Conservation (phyloP, 2,113 vertebrate genomes). For the Rhizomys pruinosus region DNA sequence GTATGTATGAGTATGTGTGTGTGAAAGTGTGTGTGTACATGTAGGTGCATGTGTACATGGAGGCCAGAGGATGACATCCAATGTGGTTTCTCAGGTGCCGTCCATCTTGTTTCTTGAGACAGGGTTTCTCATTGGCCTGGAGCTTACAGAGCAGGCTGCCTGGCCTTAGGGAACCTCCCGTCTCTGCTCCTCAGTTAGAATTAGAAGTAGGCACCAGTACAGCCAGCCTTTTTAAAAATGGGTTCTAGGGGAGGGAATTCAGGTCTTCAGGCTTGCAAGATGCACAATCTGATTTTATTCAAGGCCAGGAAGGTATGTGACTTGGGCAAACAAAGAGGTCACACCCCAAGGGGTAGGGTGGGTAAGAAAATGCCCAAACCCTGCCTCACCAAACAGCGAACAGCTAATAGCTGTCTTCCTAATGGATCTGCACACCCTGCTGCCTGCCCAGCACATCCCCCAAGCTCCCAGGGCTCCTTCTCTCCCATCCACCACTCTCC, state of each 20-base stretch:
- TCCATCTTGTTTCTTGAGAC: background rate
- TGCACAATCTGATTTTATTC: background rate
- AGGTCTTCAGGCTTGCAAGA: background rate
- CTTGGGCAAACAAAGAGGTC: conserved; percentile 31
- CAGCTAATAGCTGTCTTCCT: background rate
- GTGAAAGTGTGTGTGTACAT: no score
- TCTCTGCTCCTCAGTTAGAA: background rate
- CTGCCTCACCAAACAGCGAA: conserved; percentile 63
- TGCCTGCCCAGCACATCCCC: background rate
- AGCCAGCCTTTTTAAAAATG: background rate
- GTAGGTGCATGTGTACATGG: background rate
- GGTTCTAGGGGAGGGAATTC: background rate
- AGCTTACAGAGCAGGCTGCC: background rate
- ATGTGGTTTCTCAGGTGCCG: background rate
- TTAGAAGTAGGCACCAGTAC: background rate
- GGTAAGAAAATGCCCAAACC: background rate
- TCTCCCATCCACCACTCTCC: conserved; percentile 27
- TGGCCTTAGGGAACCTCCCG: background rate
- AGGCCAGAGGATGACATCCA: background rate
- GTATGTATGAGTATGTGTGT: background rate
- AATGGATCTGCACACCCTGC: background rate
- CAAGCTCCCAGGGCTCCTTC: background rate
- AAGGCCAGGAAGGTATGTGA: conserved; percentile 16
- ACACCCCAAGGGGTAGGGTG: background rate
- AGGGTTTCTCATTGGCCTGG: background rate